These are phyloP conservation scores for Lepetodrilus schrolli DNA, from an alignment of 2,888 invertebrate species.

Conservation along the genomic window DNA sequence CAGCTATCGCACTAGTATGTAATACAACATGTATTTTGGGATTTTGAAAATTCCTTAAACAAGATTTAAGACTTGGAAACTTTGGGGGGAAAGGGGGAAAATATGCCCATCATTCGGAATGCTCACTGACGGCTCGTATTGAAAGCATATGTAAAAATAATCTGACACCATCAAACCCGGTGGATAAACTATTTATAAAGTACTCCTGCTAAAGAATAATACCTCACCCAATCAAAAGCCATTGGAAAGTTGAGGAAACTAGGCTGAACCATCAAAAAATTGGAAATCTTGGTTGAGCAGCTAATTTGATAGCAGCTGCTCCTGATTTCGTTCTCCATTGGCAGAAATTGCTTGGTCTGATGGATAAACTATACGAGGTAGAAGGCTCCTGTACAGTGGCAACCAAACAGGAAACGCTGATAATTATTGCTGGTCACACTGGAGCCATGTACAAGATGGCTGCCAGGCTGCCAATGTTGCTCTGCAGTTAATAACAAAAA, in stretches of 20 bases:
- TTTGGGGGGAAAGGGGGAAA: neutral
- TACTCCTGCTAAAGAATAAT: neutral
- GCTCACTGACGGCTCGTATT: neutral
- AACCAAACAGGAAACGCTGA: neutral
- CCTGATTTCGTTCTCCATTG: neutral
- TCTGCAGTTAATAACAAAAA: neutral
- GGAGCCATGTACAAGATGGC: neutral
- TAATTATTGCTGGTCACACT: neutral
- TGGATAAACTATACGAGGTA: neutral
- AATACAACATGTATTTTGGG: neutral
- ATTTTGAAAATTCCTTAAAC: too few relatives aligned
- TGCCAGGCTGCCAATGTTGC: neutral
- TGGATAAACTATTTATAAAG: neutral
- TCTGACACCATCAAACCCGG: neutral
- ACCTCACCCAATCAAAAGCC: neutral
- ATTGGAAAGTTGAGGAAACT: neutral
- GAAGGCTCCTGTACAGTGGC: neutral
- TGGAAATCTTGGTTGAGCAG: neutral
- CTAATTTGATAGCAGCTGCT: constrained; percentile 22
- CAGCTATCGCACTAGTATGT: neutral
- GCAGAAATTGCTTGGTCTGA: neutral
- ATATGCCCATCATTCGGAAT: neutral
- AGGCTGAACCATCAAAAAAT: constrained; percentile 11
- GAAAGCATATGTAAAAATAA: neutral
- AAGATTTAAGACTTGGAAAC: neutral